Percentiles rank a stretch among this genome's conserved stretches.
These are phyloP conservation scores for Anseranas semipalmata DNA, from an alignment of 2,113 vertebrate genomes.

Conservation along the genomic window DNA sequence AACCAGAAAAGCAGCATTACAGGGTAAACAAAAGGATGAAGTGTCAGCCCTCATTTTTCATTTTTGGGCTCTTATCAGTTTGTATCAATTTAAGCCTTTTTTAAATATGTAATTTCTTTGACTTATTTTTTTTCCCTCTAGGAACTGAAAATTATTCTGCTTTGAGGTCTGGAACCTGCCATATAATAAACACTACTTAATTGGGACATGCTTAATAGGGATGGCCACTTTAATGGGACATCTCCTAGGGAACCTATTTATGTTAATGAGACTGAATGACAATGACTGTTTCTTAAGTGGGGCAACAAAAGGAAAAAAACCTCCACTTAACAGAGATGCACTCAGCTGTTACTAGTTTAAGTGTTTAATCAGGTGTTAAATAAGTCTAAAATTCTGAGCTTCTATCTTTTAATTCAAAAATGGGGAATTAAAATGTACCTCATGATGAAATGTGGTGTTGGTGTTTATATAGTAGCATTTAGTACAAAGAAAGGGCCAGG, in stretches of 20 bases:
- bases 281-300: conserved; percentile 68
- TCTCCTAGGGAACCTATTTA: conserved; percentile 74
- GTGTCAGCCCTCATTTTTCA: conserved; percentile 70
- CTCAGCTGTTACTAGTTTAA: conserved; percentile 39
- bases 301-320: conserved; percentile 62
- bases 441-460: neutral
- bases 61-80: conserved; percentile 68
- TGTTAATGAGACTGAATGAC: conserved; percentile 67
- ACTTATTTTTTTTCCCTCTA: conserved; percentile 65
- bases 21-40: conserved; percentile 65
- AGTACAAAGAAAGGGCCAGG: neutral
- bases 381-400: conserved; percentile 10
- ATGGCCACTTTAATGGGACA: conserved; percentile 74
- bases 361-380: conserved; percentile 59
- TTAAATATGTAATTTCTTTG: conserved; percentile 66
- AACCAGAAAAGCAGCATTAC: conserved; percentile 72
- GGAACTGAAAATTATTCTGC: conserved; percentile 68
- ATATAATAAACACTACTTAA: conserved; percentile 72
- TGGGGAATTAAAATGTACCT: neutral
- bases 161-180: conserved; percentile 72
- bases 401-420: conserved; percentile 20
- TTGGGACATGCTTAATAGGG: conserved; percentile 72
- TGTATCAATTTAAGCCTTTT: conserved; percentile 65
- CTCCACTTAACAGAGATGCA: conserved; percentile 41
- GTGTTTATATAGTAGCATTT: neutral